These are phyloP conservation scores for Echinometra lucunter DNA, from an alignment of 53 echinoderm and acorn worm species.

Conservation along the genomic window DNA sequence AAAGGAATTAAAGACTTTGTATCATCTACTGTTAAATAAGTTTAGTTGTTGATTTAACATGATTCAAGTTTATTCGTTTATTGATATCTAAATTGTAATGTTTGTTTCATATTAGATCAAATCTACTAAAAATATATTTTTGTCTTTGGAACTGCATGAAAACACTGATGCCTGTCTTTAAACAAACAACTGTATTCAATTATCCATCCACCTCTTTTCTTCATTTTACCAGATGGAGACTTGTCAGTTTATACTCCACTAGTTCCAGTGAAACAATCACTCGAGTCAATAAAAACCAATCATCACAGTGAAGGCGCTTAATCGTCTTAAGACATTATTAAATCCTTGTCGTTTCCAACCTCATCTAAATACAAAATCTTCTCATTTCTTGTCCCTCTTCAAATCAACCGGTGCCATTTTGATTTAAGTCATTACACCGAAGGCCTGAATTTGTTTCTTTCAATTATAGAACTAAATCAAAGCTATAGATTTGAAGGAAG, in stretches of 20 bases:
- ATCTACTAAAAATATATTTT: not conserved
- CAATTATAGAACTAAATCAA: not conserved
- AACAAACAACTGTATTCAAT: not conserved
- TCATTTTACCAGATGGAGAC: not conserved
- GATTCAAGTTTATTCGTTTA: not conserved
- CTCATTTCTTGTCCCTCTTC: not conserved
- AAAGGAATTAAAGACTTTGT: not conserved
- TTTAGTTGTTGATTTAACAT: not conserved
- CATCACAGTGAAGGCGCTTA: constrained; percentile 16
- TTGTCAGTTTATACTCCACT: not conserved
- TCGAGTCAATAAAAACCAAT: not conserved
- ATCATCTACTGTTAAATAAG: not conserved
- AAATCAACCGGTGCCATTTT: constrained; percentile 23
- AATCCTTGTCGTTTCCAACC: not conserved
- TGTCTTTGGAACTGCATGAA: not conserved
- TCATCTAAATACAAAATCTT: constrained; percentile 1
- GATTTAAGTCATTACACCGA: constrained; percentile 11
- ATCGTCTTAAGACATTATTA: constrained; percentile 9
- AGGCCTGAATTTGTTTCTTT: constrained; percentile 30
- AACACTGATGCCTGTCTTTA: not conserved
- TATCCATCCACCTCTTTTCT: not conserved
- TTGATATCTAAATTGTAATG: not conserved
- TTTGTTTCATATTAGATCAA: not conserved
- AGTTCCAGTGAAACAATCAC: not conserved
- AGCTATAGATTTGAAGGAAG: not conserved